Evolutionary conservation across 1,140 invertebrate genomes (phyloP), one percentile per base, ranked within the genome.

Genomic region (Brachionus koreanus): DNA sequence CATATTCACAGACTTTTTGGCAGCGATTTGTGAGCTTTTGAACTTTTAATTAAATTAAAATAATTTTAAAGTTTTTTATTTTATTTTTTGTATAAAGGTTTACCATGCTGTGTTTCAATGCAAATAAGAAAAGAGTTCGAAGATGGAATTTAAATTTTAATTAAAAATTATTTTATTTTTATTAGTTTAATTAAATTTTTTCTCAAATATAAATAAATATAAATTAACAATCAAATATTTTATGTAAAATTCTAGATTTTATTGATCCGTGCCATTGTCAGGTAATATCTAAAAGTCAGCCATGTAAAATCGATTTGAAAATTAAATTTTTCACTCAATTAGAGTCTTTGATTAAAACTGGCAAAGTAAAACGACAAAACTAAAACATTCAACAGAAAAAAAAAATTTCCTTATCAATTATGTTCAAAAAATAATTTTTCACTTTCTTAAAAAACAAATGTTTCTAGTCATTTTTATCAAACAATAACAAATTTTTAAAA

Each of bases 91-190:
- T 7, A 5, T 5, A 63, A 16, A 69, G 65, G 10, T 1, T 69
- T 35, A 5, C 65, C 65, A 39, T 69, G 65, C 9, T 69, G 65
- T 39, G 65, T 69, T 39, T 12, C 65, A 1, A 69, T 69, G 65
- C 65, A 69, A 69, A 69, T 69, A 37, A 37, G 65, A 16, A 69
- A 69, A 23, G 33, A 69, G 37, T 69, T 69, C 63, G 63, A 65
- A 33, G 63, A 65, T 9, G 25, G 25, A 37, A 5, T 12, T 23
- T 65, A 33, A n/a, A 65, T 65, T 65, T 37, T 13, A 29, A 23
- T 29, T 25, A 23, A 63, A 63, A 46, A n/a, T 12, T n/a, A 7
- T 63, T 25, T 10, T 25, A 25, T 29, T 63, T 25, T 63, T n/a
- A 5, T 61, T 23, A 63, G 25, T 23, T 63, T 23, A 25, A 25